Base-by-base conservation (phyloP, 1,140 invertebrate genomes). In the Cardiocondyla obscurior region DNA sequence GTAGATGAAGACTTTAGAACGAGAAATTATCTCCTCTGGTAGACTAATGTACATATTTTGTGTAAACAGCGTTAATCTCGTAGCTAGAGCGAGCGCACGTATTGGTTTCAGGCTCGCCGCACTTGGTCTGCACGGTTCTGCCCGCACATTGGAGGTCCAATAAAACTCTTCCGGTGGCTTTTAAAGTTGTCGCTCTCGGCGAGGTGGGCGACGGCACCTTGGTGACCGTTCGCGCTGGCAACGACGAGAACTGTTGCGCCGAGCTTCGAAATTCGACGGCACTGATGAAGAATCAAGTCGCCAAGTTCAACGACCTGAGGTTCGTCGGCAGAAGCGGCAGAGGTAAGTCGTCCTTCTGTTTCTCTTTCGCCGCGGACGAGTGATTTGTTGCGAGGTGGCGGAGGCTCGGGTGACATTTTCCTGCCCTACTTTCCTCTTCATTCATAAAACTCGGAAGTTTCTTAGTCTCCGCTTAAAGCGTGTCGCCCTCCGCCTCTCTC, bases 121-220 rank as follows among this genome's bases (percentile, higher is more conserved):
- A 98, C 90, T 97, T 99, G 90, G 97, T 99, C 30, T 99, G 98
- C 94, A 98, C 98, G 8, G 97, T 97, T 33, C 94, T 99, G 70
- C 98, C 98, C 53, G 96, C 96, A 1, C 99, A 99, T 93, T 99
- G 98, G 98, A 95, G 98, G 64, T 98, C 98, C n/a, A 99, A 99
- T 94, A 99, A 99, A 94, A 99, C 98, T 0, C 94, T 99, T 19
- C 99, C 98, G 14, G 97, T 98, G 70, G 98, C 98, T 42, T 99
- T 99, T 94, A 98, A 98, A 93, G 97, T 99, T 85, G 97, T 98
- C 1, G 97, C 98, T 2, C 94, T 99, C 22, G 97, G 97, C 8
- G 98, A 99, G 85, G 96, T 99, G 4, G 97, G 97, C 84, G 99
- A 99, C 93, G 99, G 99, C 2, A 99, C 99, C 16, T 95, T 99